Evolutionary conservation across 2,888 invertebrate species (phyloP).

Genomic region (Rutpela maculata): DNA sequence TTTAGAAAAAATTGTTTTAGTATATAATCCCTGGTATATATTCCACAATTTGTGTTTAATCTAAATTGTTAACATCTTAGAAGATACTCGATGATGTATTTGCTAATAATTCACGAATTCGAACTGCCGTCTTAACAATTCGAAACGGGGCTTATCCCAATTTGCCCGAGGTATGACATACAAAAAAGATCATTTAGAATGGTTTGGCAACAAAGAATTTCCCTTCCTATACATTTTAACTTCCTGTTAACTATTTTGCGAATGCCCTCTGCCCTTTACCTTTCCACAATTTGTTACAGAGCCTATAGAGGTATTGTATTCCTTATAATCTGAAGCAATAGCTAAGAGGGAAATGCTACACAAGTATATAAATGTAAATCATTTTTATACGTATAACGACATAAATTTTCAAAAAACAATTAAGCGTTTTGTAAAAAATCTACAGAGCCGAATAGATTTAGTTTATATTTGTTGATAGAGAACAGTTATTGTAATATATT

Average conservation of each 20-base stretch:
- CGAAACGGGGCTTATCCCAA: slow-evolving; percentile 61
- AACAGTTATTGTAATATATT: too few relatives aligned
- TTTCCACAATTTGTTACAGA: neutral
- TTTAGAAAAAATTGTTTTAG: too few relatives aligned
- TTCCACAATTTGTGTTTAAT: neutral
- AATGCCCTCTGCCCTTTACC: slow-evolving; percentile 25
- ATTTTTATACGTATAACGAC: neutral
- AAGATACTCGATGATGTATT: slow-evolving; percentile 50
- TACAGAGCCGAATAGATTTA: too few relatives aligned
- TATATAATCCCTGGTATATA: neutral
- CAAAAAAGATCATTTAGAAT: slow-evolving; percentile 52
- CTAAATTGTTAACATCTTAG: slow-evolving; percentile 19
- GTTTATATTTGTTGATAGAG: too few relatives aligned
- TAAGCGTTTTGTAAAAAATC: too few relatives aligned
- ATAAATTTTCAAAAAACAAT: neutral
- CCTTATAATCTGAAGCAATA: neutral
- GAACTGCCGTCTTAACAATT: slow-evolving; percentile 64
- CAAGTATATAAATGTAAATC: neutral
- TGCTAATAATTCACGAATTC: slow-evolving; percentile 63
- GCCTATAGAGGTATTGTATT: slow-evolving; percentile 20
- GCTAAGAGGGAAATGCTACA: neutral
- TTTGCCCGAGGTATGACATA: slow-evolving; percentile 49
- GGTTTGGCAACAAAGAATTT: slow-evolving; percentile 48
- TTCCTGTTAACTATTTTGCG: slow-evolving; percentile 47
- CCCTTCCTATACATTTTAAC: slow-evolving; percentile 39